A percentile compares a stretch with the other conserved stretches of the same genome.
Conservation (phyloP, 2,888 invertebrate species). For the Vandiemenella viatica region DNA sequence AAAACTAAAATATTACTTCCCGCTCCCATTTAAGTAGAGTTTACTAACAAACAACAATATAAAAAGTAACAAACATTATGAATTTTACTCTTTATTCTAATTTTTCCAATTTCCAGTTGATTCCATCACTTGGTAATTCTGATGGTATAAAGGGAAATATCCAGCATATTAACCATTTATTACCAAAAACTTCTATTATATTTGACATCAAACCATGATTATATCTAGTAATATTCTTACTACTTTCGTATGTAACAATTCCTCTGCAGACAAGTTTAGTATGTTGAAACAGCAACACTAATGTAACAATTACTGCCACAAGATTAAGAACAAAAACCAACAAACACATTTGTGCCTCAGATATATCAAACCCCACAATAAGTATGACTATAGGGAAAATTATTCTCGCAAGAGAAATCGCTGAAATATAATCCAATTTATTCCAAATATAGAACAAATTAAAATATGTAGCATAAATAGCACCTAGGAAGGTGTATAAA, state of each 20-base stretch:
- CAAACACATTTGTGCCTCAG: slow-evolving; percentile 48
- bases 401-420: slow-evolving; percentile 36
- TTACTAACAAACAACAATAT: too few relatives aligned
- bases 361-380: slow-evolving; percentile 43
- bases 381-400: slow-evolving; percentile 58
- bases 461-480: slow-evolving; percentile 52
- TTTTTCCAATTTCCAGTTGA: slow-evolving; percentile 27
- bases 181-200: slow-evolving; percentile 59
- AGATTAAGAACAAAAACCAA: slow-evolving; percentile 54
- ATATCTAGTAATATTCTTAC: slow-evolving; percentile 41
- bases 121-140: slow-evolving; percentile 61
- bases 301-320: slow-evolving; percentile 48
- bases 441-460: slow-evolving; percentile 52
- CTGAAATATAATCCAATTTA: slow-evolving; percentile 33
- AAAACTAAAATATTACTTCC: too few relatives aligned
- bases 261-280: slow-evolving; percentile 54
- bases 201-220: slow-evolving; percentile 59
- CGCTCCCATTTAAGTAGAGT: too few relatives aligned
- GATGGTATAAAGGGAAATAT: slow-evolving; percentile 64
- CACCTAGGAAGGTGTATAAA: slow-evolving; percentile 54
- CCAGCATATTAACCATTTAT: slow-evolving; percentile 65
- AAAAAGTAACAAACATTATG: too few relatives aligned
- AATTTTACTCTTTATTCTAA: too few relatives aligned
- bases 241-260: slow-evolving; percentile 57
- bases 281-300: slow-evolving; percentile 54